Base-by-base conservation (phyloP, 1,140 invertebrate species). In the Aphaenogaster ashmeadi region DNA sequence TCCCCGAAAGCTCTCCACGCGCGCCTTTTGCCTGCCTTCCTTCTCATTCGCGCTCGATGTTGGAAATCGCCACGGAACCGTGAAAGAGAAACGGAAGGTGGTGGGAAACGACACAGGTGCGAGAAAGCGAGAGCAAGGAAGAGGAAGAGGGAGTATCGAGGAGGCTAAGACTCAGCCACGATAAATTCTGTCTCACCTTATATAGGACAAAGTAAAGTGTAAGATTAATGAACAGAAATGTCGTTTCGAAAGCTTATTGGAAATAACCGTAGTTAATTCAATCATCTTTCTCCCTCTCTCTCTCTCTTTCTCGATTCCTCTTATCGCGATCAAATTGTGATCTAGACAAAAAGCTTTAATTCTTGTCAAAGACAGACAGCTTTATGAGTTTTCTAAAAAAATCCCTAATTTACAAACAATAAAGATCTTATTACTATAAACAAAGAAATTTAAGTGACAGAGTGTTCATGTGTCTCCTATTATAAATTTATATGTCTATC, bases 61-160 rank as follows among this genome's bases (percentile, higher is more conserved):
- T 75, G 75, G 52, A 58, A 47, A 79, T 86, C 83, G 74, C 60
- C 83, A 79, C 74, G 83, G 60, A 79, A 86, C 47, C 72, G 75
- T 77, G 74, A 86, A 62, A 77, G 80, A 74, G 67, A 74, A 81
- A 72, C 54, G 81, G 56, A 75, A 75, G 56, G 58, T 66, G 71
- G 58, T 72, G 72, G 38, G 47, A 86, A 64, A 52, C 47, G 56
- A 4, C 38, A 66, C 18, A 13, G 33, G 47, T 50, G 56, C 33
- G 74, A 86, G 67, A 58, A 47, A 83, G 67, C 9, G 9, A 83
- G 80, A 60, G 80, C 6, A 27, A 74, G 18, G 13, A n/a, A 21
- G 18, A 27, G n/a, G 41, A 36, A n/a, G 27, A 50, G 33, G 8
- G 13, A 52, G 11, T 15, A 21, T 36, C 33, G 64, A 54, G 50